Percentiles rank a stretch among this genome's conserved stretches.
phyloP scores from a whole-genome alignment of 2,888 invertebrate species.

The Perithous albicinctus region DNA sequence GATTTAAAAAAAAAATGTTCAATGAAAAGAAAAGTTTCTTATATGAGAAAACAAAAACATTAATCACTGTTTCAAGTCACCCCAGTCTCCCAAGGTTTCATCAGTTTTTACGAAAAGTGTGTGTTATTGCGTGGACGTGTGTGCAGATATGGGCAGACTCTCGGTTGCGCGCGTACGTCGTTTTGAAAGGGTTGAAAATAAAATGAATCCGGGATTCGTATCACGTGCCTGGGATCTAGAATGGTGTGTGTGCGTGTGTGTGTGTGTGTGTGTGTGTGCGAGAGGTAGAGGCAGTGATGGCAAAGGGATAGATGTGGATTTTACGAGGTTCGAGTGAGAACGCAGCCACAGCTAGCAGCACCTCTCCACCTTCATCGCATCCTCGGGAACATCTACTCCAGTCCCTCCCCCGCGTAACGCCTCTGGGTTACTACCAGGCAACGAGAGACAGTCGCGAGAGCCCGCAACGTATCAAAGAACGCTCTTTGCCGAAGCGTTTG shows the following conservation, averaged over 20 bases:
- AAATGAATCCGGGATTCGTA: conserved; percentile 79
- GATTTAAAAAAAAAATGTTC: not conserved
- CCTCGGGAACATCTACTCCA: conserved; percentile 41
- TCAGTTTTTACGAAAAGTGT: conserved; percentile 10
- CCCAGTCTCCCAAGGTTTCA: not conserved
- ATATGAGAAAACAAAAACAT: not conserved
- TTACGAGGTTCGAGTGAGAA: conserved; percentile 69
- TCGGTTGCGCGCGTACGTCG: conserved; percentile 51
- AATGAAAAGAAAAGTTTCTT: not conserved
- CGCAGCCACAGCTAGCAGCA: conserved; percentile 41
- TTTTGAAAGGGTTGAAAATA: conserved; percentile 79
- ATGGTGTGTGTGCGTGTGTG: conserved; percentile 71
- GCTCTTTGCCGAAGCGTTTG: conserved; percentile 72
- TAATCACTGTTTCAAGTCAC: not conserved
- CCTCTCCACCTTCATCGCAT: conserved; percentile 24
- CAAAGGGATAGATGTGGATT: conserved; percentile 72
- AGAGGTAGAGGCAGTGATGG: conserved; percentile 57
- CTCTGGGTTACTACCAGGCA: conserved; percentile 62
- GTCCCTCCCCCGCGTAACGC: conserved; percentile 36
- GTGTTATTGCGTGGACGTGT: conserved; percentile 10
- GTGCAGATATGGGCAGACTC: conserved; percentile 17
- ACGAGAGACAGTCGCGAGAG: conserved; percentile 66
- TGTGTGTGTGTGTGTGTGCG: no score
- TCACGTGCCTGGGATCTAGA: conserved; percentile 75
- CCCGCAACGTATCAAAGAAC: conserved; percentile 75